Base-by-base conservation (phyloP, 2,113 vertebrate genomes). In the Pitta sordida region DNA sequence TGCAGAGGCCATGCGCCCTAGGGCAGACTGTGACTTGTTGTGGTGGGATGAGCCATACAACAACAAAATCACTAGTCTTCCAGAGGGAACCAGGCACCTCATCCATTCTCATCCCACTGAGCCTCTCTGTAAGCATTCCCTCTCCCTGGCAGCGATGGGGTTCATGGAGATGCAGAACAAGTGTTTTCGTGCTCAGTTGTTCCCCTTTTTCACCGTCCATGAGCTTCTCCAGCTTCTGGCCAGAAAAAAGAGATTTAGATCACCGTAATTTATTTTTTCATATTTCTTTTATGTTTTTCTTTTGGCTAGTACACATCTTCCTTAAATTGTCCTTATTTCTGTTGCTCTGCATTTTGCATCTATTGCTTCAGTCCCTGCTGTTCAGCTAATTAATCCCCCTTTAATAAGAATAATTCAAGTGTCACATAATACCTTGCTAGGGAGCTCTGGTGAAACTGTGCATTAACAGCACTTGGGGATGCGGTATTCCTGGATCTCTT, bases 21-120 rank as follows among this genome's bases (percentile, higher is more conserved):
- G 56, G 98, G 98, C 92, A 98, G 98, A 98, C 98, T 98, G 97
- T 96, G 98, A 98, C 96, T 98, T 98, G 98, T 98, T 98, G 98
- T 97, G 97, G 95, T 97, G 92, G 69, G 68, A 95, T 96, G 84
- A 77, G 87, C 44, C 90, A 97, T 83, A 98, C 96, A 98, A 98
- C 98, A 98, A 98, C 98, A 98, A 98, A 98, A 98, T 98, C 98
- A 98, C 98, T 98, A 98, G 98, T 98, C 98, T 98, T 98, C 98
- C 98, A 98, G 62, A 97, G 44, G 94, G 98, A 96, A 92, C 80
- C 27, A 68, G 96, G 96, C 97, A 70, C 49, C 0, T 0, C 0
- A 4, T 65, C 53, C 2, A 0, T 77, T 64, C 76, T 86, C 1
- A 3, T 52, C 62, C 76, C 7, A 2, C 3, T 2, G 39, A 21